phyloP scores from a whole-genome alignment of 2,888 invertebrate genomes.

The Agyllia agylla region DNA sequence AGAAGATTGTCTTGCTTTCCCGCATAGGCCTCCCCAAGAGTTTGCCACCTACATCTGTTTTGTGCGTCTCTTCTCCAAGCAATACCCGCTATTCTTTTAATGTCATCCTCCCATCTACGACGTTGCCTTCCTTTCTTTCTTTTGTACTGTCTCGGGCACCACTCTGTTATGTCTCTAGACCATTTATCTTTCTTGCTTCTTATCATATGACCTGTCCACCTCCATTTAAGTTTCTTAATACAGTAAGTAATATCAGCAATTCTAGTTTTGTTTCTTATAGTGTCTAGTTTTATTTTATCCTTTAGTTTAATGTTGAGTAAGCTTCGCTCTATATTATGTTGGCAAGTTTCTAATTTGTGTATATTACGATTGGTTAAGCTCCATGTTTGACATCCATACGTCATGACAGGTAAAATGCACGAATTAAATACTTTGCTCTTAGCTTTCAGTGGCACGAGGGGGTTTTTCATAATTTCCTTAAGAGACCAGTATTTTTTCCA shows the following conservation, averaged over 20 bases:
- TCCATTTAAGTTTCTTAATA: background rate
- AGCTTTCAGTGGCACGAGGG: background rate
- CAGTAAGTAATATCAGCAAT: background rate
- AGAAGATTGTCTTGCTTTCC: background rate
- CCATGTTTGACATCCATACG: background rate
- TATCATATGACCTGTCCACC: background rate
- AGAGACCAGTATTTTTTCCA: constrained; percentile 8
- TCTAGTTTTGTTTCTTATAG: background rate
- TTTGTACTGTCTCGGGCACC: background rate
- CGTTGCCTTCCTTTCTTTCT: background rate
- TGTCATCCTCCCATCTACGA: background rate
- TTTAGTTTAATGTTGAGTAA: background rate
- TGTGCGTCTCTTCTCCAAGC: background rate
- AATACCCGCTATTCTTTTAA: background rate
- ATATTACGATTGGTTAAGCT: background rate
- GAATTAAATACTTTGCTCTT: background rate
- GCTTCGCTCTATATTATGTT: background rate
- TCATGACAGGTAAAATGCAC: background rate
- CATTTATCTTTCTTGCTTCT: background rate
- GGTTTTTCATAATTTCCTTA: background rate
- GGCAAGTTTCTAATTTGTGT: background rate
- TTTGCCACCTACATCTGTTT: background rate
- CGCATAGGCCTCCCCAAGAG: background rate
- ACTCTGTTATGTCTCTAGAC: background rate
- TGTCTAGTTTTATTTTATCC: background rate